Evolutionary conservation across 2,797 vertebrate species (phyloP), one percentile per base, ranked within the genome.

Genomic region (Dallia pectoralis): DNA sequence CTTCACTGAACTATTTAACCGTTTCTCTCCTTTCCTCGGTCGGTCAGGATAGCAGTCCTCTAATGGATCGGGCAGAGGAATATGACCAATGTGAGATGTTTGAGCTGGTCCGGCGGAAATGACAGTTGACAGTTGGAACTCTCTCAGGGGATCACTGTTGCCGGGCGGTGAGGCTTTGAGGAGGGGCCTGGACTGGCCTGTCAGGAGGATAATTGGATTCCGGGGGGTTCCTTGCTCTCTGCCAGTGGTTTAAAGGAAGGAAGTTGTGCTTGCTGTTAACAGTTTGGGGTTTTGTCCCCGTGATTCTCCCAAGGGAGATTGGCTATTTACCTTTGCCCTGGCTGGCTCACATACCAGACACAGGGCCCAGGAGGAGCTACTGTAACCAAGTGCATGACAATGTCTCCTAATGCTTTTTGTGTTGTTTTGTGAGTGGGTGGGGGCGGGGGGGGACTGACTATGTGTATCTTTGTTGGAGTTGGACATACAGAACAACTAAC

Each of bases 201-300:
- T 33, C 12, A 65, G 73, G 19, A 30, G 75, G 75, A 68, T 92
- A 90, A 93, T 90, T 90, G 87, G 90, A 91, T 91, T 91, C 83
- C n/a, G n/a, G 51, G 61, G 73, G 80, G 74, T 73, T 74, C 80
- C 80, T 80, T 73, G 77, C 49, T 82, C 73, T 82, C 53, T 56
- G 22, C 53, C 53, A 56, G 40, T 6, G 53, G 11, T 59, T 25
- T 59, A n/a, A 59, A 59, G 53, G 22, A 59, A 59, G 53, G 22
- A 59, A 59, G 53, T 59, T 59, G 53, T 59, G 53, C 53, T 59
- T 59, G 53, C 22, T 59, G 53, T 4, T 59, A 59, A 59, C 22
- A 59, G 53, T 59, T 59, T 59, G n/a, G 40, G 53, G 53, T 25
- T 27, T 59, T 59, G 53, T 59, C 53, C 22, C 22, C 11, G n/a